Percentiles rank a stretch among this genome's conserved stretches.
Conservation (phyloP, 2,113 vertebrate genomes). For the Aptenodytes patagonicus region DNA sequence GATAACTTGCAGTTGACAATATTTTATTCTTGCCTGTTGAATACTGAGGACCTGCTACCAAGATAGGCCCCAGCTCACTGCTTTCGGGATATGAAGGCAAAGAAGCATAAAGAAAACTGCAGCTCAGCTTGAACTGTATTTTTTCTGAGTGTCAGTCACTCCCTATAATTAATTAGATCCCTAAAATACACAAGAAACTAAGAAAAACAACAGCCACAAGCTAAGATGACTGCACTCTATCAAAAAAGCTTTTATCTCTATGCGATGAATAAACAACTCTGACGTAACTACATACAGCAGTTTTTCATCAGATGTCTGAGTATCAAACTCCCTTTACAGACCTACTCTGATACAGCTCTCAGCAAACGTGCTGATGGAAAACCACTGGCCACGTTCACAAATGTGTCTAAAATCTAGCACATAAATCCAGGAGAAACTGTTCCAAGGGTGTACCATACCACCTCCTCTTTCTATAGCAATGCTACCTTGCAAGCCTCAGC, state of each 20-base stretch:
- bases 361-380: background rate
- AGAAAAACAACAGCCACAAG: constrained; percentile 54
- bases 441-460: background rate
- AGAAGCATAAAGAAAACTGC: background rate
- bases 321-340: background rate
- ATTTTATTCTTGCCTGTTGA: background rate
- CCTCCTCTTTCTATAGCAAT: background rate
- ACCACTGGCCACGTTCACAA: background rate
- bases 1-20: background rate
- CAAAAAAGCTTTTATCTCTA: constrained; percentile 45
- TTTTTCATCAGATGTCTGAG: constrained; percentile 29
- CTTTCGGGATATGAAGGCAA: background rate
- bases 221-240: constrained; percentile 31
- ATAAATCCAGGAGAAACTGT: background rate
- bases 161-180: constrained; percentile 39
- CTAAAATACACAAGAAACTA: constrained; percentile 50
- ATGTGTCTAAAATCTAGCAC: background rate
- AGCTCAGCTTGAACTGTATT: background rate
- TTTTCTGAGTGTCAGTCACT: constrained; percentile 12
- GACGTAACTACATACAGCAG: constrained; percentile 25
- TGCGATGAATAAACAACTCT: constrained; percentile 54
- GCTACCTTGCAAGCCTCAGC: background rate
- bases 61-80: background rate
- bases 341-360: background rate
- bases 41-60: background rate